Conservation (phyloP, 2,888 invertebrate species). For the Hecatera dysodea region DNA sequence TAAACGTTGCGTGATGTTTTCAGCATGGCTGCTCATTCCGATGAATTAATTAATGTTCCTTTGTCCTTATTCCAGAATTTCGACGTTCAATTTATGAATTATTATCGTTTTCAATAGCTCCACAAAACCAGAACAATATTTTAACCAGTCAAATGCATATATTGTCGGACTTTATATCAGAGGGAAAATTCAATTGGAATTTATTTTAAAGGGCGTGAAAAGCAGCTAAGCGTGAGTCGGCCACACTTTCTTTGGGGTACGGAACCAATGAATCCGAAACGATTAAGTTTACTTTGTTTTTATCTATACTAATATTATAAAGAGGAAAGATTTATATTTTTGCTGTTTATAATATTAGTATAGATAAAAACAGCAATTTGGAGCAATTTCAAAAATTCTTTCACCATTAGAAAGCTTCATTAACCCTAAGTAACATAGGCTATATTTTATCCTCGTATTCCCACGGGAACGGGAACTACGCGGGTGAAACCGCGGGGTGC, state of each 20-base stretch:
- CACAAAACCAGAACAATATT: slow-evolving; percentile 16
- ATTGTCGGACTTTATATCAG: not conserved
- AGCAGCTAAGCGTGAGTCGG: not conserved
- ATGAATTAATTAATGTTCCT: slow-evolving; percentile 28
- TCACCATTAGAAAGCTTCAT: no score
- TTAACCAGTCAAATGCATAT: not conserved
- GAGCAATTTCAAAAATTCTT: no score
- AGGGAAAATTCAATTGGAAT: not conserved
- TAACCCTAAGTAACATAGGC: no score
- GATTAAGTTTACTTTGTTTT: not conserved
- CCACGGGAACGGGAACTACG: no score
- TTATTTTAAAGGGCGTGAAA: not conserved
- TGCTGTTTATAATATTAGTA: no score
- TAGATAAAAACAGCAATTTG: no score
- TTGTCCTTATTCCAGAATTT: slow-evolving; percentile 1
- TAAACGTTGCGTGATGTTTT: slow-evolving; percentile 11
- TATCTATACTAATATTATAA: no score
- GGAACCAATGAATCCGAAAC: no score
- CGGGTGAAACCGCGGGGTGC: no score
- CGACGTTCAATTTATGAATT: slow-evolving; percentile 3
- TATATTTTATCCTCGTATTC: no score
- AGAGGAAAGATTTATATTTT: no score
- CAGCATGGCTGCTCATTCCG: slow-evolving; percentile 1
- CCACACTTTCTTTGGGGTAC: not conserved
- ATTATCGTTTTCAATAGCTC: slow-evolving; percentile 23